Base-by-base conservation (phyloP, 2,797 vertebrate species). In the Epinephelus malabaricus region DNA sequence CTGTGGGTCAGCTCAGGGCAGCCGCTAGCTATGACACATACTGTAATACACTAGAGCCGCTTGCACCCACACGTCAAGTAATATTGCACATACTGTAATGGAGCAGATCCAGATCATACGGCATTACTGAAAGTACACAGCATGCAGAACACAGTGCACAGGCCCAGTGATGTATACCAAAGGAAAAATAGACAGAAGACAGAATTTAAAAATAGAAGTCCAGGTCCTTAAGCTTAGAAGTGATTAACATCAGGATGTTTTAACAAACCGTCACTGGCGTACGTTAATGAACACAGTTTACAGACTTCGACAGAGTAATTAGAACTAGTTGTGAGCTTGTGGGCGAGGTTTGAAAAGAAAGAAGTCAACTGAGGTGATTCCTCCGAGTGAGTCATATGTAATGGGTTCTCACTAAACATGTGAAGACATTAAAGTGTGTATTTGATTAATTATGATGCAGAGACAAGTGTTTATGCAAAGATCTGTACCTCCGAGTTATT, bases 1-100 rank as follows among this genome's bases (percentile, higher is more conserved):
- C 38, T 21, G 34, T 64, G 49, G 81, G 78, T 87, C 56, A 47
- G 27, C 53, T 71, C 13, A 46, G 80, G 74, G 21, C 70, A 64
- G 70, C 78, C 58, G 53, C 40, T 43, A 49, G 40, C 56, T 25
- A 38, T 56, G 59, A 76, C 40, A 30, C 45, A 58, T 19, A 69
- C 63, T 69, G 58, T 72, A 67, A 81, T 8, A 49, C 53, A 68
- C 0, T 23, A 15, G 40, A 69, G 78, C 64, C 69, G 60, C 65
- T 75, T 69, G 18, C 56, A 43, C 27, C 45, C 40, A 19, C 47
- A 51, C 59, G n/a, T 60, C 9, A 61, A 62, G 49, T 56, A 51
- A 66, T 6, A 34, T 3, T 49, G 50, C 38, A 64, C 38, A 7
- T 49, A 17, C 27, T 27, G 15, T 38, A 34, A 34, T 49, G 17